Evolutionary conservation across 2,113 vertebrate genomes (phyloP).

Genomic region (Mustelus asterias): DNA sequence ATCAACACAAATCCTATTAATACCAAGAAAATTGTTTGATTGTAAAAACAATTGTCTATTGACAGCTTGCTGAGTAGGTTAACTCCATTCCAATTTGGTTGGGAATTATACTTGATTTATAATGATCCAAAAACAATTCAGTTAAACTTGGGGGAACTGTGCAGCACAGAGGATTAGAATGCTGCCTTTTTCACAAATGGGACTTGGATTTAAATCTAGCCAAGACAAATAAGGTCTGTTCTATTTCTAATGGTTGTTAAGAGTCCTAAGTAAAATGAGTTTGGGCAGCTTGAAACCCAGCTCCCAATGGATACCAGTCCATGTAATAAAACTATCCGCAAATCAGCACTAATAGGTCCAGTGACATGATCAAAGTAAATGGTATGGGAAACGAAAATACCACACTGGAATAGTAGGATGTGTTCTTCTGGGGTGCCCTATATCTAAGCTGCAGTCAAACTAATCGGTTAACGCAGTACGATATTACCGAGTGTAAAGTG

Average conservation of each 20-base stretch:
- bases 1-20: no score
- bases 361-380: neutral
- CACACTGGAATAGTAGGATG: neutral
- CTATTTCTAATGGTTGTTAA: conserved; percentile 34
- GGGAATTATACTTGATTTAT: neutral
- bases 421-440: neutral
- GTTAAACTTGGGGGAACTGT: neutral
- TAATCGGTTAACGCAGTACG: neutral
- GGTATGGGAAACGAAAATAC: conserved; percentile 2
- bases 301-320: conserved; percentile 11
- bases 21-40: neutral
- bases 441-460: neutral
- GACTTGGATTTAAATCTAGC: conserved; percentile 12
- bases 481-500: neutral
- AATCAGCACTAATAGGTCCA: conserved; percentile 33
- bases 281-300: conserved; percentile 28
- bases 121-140: neutral
- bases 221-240: conserved; percentile 34
- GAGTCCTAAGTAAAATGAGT: conserved; percentile 33
- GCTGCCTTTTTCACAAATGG: conserved; percentile 7
- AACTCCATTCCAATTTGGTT: neutral
- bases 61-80: neutral
- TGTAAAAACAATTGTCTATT: neutral
- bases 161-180: no score
- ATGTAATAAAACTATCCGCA: conserved; percentile 12